These are phyloP conservation scores for Pterostichus niger DNA, from an alignment of 2,888 invertebrate genomes.

Conservation along the genomic window DNA sequence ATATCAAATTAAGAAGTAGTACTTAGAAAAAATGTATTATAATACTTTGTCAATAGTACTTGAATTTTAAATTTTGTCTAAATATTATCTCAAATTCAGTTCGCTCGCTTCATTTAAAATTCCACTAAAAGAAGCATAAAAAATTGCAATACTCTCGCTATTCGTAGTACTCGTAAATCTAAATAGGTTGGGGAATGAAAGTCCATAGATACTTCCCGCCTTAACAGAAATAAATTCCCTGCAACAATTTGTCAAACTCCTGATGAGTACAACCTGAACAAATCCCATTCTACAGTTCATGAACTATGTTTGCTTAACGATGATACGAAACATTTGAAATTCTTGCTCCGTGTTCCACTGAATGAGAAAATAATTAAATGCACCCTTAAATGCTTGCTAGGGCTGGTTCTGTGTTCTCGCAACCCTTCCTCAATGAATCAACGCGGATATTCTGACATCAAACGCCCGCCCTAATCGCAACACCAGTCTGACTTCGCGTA, in stretches of 20 bases:
- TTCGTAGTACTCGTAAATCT: too few species aligned
- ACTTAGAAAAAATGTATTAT: too few species aligned
- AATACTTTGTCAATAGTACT: too few species aligned
- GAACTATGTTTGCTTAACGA: slow-evolving; percentile 40
- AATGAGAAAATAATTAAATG: slow-evolving; percentile 58
- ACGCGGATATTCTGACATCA: slow-evolving; percentile 40
- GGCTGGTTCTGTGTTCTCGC: slow-evolving; percentile 9
- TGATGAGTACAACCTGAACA: slow-evolving; percentile 27
- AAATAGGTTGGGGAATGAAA: too few species aligned
- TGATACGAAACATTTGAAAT: slow-evolving; percentile 45
- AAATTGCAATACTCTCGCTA: too few species aligned
- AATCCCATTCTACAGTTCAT: slow-evolving; percentile 17
- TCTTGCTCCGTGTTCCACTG: slow-evolving; percentile 28
- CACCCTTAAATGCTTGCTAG: slow-evolving; percentile 46
- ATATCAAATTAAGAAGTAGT: too few species aligned
- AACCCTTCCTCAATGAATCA: slow-evolving; percentile 47
- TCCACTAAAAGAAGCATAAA: too few species aligned
- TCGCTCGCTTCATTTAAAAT: too few species aligned
- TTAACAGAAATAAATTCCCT: neutral
- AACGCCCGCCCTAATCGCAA: slow-evolving; percentile 47
- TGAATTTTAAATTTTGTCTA: too few species aligned
- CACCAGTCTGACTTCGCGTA: slow-evolving; percentile 15
- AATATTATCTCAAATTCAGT: too few species aligned
- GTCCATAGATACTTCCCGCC: too few species aligned
- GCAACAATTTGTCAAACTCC: slow-evolving; percentile 41